Conservation (phyloP, 2,888 invertebrate species). For the Dasysyrphus tricinctus region DNA sequence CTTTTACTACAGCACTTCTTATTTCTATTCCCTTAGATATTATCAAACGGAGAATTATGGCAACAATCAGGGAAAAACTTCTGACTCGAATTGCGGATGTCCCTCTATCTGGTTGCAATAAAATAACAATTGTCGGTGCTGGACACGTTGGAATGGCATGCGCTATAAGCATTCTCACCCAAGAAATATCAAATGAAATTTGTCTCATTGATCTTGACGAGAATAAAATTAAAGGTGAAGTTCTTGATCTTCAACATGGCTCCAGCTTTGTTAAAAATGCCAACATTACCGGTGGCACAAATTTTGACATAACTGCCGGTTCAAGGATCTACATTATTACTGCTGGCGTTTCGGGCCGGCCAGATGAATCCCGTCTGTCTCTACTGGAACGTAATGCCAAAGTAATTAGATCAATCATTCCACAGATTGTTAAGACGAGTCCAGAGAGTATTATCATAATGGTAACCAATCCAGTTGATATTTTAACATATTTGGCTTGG, state of each 20-base stretch:
- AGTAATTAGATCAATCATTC: constrained; percentile 91
- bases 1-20: too few species aligned
- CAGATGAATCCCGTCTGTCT: constrained; percentile 90
- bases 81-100: constrained; percentile 82
- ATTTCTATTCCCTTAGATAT: neutral
- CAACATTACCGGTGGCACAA: constrained; percentile 87
- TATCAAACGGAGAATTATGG: neutral
- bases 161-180: constrained; percentile 90
- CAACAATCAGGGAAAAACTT: constrained; percentile 24
- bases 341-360: constrained; percentile 92
- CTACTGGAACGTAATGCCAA: constrained; percentile 93
- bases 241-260: constrained; percentile 94
- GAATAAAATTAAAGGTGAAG: constrained; percentile 92
- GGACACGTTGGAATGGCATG: constrained; percentile 95
- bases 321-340: constrained; percentile 93
- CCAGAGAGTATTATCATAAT: constrained; percentile 92
- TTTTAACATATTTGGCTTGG: constrained; percentile 94
- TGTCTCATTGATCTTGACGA: constrained; percentile 90
- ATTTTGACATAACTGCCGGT: constrained; percentile 89
- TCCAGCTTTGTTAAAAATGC: constrained; percentile 90
- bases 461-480: constrained; percentile 94
- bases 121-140: constrained; percentile 92
- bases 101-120: constrained; percentile 85
- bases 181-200: constrained; percentile 90
- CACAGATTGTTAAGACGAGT: constrained; percentile 86